These are phyloP conservation scores for Sussaba pulchella DNA, from an alignment of 2,888 invertebrate species.

Conservation along the genomic window DNA sequence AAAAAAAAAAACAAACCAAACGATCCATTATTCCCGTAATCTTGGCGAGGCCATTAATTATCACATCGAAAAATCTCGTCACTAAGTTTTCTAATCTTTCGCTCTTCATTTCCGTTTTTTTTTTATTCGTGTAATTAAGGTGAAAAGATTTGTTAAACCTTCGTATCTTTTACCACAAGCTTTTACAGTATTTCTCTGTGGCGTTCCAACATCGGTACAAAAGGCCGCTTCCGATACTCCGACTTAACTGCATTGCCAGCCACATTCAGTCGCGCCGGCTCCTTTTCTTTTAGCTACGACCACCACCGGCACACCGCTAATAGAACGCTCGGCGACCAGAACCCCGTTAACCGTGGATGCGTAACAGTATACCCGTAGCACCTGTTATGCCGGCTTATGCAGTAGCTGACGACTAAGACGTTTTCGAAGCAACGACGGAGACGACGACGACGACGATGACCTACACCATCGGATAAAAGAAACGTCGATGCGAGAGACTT, in stretches of 20 bases:
- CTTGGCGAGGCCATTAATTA: slow-evolving; percentile 41
- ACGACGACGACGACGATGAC: background rate
- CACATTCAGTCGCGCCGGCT: slow-evolving; percentile 23
- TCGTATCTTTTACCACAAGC: slow-evolving; percentile 11
- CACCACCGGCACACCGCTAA: slow-evolving; percentile 44
- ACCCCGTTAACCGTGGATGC: slow-evolving; percentile 70
- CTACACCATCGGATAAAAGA: background rate
- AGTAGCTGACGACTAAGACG: slow-evolving; percentile 26
- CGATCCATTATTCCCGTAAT: slow-evolving; percentile 37
- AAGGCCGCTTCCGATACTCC: slow-evolving; percentile 21
- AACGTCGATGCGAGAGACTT: slow-evolving; percentile 16
- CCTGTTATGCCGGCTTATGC: slow-evolving; percentile 58
- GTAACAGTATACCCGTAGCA: slow-evolving; percentile 68
- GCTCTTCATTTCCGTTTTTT: too few relatives aligned
- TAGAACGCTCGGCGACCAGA: slow-evolving; percentile 49
- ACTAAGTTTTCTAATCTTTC: slow-evolving; percentile 32
- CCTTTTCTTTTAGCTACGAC: slow-evolving; percentile 44
- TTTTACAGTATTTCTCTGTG: background rate
- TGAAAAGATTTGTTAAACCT: too few relatives aligned
- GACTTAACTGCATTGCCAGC: background rate
- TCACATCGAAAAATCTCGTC: slow-evolving; percentile 46
- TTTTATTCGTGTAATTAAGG: too few relatives aligned
- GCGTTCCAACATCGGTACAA: background rate
- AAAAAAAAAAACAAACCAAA: background rate
- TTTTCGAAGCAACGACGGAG: background rate